Evolutionary conservation across 2,797 vertebrate genomes (phyloP), one percentile per base, ranked within the genome.

Genomic region (Triplophysa yarkandensis): DNA sequence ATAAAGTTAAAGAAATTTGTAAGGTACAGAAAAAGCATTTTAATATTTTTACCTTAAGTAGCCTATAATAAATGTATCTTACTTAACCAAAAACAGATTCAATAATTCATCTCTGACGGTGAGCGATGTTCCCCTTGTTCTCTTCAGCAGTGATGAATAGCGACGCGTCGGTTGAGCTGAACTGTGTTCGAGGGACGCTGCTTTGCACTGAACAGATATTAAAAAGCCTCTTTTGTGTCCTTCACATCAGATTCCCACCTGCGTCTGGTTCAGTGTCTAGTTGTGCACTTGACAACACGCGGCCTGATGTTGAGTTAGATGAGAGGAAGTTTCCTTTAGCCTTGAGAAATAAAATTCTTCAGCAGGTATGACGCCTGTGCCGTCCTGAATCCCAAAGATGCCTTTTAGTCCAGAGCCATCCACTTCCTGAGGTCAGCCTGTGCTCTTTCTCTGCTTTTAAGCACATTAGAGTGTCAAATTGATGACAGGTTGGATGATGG

Each of bases 311-410:
- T 32, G n/a, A 65, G 28, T 17, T 62, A 39, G 69, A 62, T 58
- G 9, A 39, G 44, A 73, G 11, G 14, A 54, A 43, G 36, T 44
- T 64, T 65, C 34, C 60, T 55, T 73, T 43, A 43, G 48, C 34
- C 60, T 64, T 17, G 25, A 21, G 58, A 5, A 55, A 39, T 77
- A 77, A 77, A 64, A n/a, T 19, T 73, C 71, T 82, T 25, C n/a
- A 73, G 64, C 61, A 43, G 46, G 44, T 71, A 46, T 11, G n/a
- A 34, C 60, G 16, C 1, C 27, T 4, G 44, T 55, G 57, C 71
- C 28, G 64, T 58, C 32, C 43, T 52, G 28, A 52, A 63, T 52
- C 19, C 43, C 25, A 30, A 16, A 11, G 28, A 14, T 30, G 23
- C 41, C 16, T 50, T 61, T 46, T n/a, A 8, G 44, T 19, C 28